Percentiles rank a stretch among this genome's conserved stretches.
These are phyloP conservation scores for Brachypodius melanocephalos DNA, from an alignment of 2,113 vertebrate genomes.

Conservation along the genomic window DNA sequence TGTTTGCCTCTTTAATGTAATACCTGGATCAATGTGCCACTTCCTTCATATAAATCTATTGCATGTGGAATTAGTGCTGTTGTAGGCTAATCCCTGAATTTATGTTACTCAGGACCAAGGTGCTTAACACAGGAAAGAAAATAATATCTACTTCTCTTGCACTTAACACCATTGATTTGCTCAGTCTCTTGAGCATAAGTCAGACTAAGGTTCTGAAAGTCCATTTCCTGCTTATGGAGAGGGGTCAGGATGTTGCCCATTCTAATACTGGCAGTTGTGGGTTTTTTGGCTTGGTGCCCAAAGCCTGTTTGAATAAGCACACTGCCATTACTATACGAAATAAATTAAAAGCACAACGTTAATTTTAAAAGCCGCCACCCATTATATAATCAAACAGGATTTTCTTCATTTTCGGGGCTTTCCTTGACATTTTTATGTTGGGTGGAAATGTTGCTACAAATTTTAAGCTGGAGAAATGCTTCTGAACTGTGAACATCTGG, in stretches of 20 bases:
- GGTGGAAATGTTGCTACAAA: neutral
- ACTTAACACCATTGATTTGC: neutral
- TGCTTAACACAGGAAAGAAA: neutral
- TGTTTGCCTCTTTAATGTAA: neutral
- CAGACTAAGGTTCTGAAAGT: neutral
- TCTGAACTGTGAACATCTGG: neutral
- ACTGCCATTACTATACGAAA: neutral
- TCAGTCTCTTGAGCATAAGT: neutral
- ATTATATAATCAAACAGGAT: neutral
- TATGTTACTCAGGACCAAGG: neutral
- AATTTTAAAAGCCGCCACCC: neutral
- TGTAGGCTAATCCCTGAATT: neutral
- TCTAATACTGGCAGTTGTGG: neutral
- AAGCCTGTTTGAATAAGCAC: neutral
- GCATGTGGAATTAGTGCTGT: neutral
- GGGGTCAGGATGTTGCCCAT: neutral
- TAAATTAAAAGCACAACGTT: neutral
- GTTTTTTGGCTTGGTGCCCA: neutral
- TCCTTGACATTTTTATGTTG: neutral
- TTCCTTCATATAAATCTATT: neutral
- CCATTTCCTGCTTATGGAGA: neutral
- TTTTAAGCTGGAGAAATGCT: conserved; percentile 1
- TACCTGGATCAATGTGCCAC: neutral
- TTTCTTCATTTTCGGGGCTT: neutral
- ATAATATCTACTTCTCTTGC: neutral